A percentile compares a stretch with the other conserved stretches of the same genome.
Conservation (phyloP, 2,113 vertebrate genomes). For the Corvus hawaiiensis region DNA sequence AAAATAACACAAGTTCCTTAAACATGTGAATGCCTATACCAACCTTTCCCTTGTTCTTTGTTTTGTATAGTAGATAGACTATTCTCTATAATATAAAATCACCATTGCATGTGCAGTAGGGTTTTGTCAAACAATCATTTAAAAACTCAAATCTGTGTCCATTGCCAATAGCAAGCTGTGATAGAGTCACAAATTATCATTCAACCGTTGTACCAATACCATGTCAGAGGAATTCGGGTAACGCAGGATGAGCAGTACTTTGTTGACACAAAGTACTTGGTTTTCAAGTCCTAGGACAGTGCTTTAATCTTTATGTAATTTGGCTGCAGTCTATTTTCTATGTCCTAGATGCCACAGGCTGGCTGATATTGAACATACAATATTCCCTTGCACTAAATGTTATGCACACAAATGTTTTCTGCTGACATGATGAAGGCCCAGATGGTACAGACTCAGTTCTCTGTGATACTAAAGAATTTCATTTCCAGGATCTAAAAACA, state of each 20-base stretch:
- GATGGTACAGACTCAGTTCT: neutral
- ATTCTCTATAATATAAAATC: neutral
- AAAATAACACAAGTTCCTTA: neutral
- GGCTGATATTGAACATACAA: neutral
- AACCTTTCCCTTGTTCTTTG: neutral
- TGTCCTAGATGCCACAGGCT: neutral
- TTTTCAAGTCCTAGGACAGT: neutral
- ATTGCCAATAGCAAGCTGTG: neutral
- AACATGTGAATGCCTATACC: neutral
- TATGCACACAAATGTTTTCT: neutral
- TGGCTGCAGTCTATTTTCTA: neutral
- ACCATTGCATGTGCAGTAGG: neutral
- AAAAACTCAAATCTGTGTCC: neutral
- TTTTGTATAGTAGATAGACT: neutral
- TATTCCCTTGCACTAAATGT: neutral
- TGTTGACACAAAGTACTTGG: neutral
- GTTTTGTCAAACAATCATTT: neutral
- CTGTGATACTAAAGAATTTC: neutral
- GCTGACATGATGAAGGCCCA: neutral
- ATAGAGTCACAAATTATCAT: neutral
- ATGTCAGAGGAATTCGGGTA: neutral
- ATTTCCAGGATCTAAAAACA: neutral
- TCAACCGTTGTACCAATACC: neutral
- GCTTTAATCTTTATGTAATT: neutral
- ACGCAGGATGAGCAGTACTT: accelerated